phyloP scores from a whole-genome alignment of 2,888 invertebrate species.

The Calameuta idolon region DNA sequence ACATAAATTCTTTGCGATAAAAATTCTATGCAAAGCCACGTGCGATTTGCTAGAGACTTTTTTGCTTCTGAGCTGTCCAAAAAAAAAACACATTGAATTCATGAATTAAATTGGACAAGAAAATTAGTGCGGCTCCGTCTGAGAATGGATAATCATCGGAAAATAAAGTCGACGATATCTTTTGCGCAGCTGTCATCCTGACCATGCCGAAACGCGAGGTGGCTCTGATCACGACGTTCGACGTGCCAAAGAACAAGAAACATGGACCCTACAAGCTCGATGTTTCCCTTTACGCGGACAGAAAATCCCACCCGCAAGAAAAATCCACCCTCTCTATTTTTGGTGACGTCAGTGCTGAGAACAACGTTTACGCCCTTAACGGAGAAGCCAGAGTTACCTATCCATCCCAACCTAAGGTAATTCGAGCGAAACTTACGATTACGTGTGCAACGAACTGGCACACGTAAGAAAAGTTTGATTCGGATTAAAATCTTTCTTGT shows the following conservation, averaged over 20 bases:
- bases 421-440: conserved; percentile 3
- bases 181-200: conserved; percentile 70
- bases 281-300: conserved; percentile 77
- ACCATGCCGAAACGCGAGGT: conserved; percentile 78
- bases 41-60: too few species aligned
- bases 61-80: too few species aligned
- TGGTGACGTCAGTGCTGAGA: conserved; percentile 70
- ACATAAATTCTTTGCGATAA: too few species aligned
- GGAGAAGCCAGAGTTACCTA: conserved; percentile 76
- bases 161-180: not conserved
- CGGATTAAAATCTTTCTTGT: too few species aligned
- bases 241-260: conserved; percentile 58
- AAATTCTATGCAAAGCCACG: too few species aligned
- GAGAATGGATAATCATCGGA: too few species aligned
- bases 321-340: conserved; percentile 73
- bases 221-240: conserved; percentile 70
- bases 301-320: conserved; percentile 77
- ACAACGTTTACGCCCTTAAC: conserved; percentile 67
- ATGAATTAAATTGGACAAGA: too few species aligned
- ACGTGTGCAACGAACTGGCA: conserved; percentile 11
- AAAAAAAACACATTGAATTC: too few species aligned
- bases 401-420: conserved; percentile 75
- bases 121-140: too few species aligned
- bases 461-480: not conserved
- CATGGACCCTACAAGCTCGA: conserved; percentile 75